phyloP scores from a whole-genome alignment of 2,797 vertebrate species.

The Pseudocheirus occidentalis region DNA sequence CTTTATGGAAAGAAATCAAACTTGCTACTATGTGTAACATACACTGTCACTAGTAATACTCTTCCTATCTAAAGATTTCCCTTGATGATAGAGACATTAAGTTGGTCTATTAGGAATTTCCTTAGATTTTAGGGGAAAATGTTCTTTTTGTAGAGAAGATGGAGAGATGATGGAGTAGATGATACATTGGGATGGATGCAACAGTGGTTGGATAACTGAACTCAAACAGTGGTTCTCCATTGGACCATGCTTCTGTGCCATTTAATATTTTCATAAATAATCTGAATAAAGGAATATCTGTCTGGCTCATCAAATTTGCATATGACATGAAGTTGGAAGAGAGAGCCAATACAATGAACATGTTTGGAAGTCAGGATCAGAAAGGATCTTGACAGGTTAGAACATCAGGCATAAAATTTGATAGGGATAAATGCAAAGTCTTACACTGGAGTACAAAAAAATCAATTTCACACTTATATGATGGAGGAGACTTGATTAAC shows the following conservation, averaged over 20 bases:
- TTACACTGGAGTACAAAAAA: neutral
- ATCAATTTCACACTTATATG: neutral
- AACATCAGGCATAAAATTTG: neutral
- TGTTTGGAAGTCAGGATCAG: neutral
- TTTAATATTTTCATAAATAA: neutral
- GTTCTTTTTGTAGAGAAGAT: neutral
- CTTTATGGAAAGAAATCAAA: neutral
- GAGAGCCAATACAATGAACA: neutral
- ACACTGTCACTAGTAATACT: neutral
- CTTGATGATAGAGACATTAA: neutral
- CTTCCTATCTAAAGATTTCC: neutral
- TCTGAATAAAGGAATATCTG: neutral
- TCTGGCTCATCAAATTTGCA: neutral
- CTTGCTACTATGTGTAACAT: neutral
- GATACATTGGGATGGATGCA: neutral
- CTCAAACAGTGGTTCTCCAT: neutral
- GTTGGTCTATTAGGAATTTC: neutral
- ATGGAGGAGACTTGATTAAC: neutral
- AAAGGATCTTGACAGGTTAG: neutral
- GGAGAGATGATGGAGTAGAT: neutral
- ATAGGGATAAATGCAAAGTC: neutral
- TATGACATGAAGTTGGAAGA: neutral
- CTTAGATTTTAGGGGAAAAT: neutral
- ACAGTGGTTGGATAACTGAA: neutral
- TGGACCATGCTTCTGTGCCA: neutral